Percentiles rank a stretch among this genome's conserved stretches.
Evolutionary conservation across 2,888 invertebrate genomes (phyloP).

Genomic region (Idaea biselata): DNA sequence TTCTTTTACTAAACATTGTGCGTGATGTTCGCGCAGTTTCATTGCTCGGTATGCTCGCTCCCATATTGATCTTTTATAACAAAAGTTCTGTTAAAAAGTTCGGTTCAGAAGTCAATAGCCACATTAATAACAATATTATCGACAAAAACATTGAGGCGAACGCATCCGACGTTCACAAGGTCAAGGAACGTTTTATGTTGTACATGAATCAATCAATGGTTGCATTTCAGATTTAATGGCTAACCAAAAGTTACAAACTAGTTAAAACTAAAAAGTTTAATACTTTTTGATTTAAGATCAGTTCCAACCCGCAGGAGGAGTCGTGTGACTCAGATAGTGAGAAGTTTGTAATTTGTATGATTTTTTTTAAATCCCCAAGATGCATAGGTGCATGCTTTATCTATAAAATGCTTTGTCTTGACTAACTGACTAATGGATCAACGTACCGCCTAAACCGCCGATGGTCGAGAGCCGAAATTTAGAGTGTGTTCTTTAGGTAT

Average conservation of each 20-base stretch:
- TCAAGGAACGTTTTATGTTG: constrained; percentile 58
- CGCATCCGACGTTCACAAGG: constrained; percentile 43
- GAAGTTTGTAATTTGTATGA: too few relatives aligned
- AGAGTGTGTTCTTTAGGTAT: too few relatives aligned
- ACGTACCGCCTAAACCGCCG: too few relatives aligned
- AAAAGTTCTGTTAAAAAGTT: constrained; percentile 20
- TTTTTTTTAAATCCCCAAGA: too few relatives aligned
- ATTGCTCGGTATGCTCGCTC: background rate
- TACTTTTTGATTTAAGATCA: background rate
- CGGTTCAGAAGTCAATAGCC: constrained; percentile 34
- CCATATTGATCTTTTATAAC: background rate
- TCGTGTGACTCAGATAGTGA: too few relatives aligned
- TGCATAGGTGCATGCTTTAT: too few relatives aligned
- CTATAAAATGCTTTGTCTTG: too few relatives aligned
- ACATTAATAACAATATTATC: constrained; percentile 46
- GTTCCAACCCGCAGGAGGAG: too few relatives aligned
- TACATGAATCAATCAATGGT: constrained; percentile 58
- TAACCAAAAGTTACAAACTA: constrained; percentile 31
- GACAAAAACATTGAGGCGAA: constrained; percentile 31
- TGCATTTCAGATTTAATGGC: constrained; percentile 56
- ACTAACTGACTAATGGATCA: too few relatives aligned
- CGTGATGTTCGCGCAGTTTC: background rate
- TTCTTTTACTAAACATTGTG: background rate
- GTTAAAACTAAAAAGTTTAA: background rate
- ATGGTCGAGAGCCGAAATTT: too few relatives aligned